Evolutionary conservation across 2,888 invertebrate species (phyloP), one percentile per base, ranked within the genome.

Genomic region (Perithous albicinctus): DNA sequence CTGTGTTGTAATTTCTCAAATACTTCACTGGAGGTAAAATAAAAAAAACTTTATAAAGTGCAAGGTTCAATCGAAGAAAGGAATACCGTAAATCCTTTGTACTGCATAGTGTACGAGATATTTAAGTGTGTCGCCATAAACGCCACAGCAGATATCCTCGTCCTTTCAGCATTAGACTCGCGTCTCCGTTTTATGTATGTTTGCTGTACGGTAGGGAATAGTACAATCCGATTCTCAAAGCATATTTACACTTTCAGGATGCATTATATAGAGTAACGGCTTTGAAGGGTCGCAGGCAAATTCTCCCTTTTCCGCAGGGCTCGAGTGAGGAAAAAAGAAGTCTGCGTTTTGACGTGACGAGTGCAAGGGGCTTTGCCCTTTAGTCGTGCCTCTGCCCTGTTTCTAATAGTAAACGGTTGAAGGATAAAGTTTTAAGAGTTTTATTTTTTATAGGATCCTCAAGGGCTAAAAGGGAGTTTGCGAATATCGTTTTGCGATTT

Each of bases 71-170:
- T 56, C n/a, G 15, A 32, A 29, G 15, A 6, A 32, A 20, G 29
- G 32, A 29, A 3, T 32, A 56, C 32, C 29, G 32, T 15, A 29
- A 15, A 56, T 56, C 29, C 56, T 56, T 56, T 29, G 56, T 32
- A 8, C n/a, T 29, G 15, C 20, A 32, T 12, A n/a, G 20, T 10
- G 32, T 29, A 54, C 54, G 54, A 12, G 29, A n/a, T 56, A 29
- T 56, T 32, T 32, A 56, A 56, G n/a, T 32, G 56, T 15, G 32
- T 56, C 32, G 29, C 56, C 56, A 56, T 56, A 56, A 56, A 56
- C 56, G 29, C 56, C n/a, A 32, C 56, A 29, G 32, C 29, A 56
- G 12, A 56, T 32, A 29, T n/a, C n/a, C 15, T 32, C 56, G 56
- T 32, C 15, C 29, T 29, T 56, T 15, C 29, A 6, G 15, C 32